A percentile compares a stretch with the other conserved stretches of the same genome.
These are phyloP conservation scores for Drosophila falleni DNA, from an alignment of 2,888 invertebrate genomes.

Conservation along the genomic window DNA sequence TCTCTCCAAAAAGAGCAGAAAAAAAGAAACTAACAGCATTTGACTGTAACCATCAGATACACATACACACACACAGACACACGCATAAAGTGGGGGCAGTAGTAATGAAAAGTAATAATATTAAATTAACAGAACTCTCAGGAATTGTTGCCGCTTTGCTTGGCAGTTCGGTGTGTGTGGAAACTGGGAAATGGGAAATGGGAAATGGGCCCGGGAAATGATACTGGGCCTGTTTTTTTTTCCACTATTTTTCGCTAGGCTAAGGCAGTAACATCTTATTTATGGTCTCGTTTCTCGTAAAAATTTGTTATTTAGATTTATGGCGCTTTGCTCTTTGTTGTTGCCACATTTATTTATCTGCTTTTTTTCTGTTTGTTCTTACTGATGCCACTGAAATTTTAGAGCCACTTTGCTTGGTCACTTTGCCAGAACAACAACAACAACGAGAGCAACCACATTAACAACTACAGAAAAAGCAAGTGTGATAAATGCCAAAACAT, in stretches of 20 bases:
- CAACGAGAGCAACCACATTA: conserved; percentile 19
- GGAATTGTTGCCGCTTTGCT: conserved; percentile 61
- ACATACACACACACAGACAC: background rate
- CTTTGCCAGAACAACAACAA: conserved; percentile 50
- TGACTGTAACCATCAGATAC: conserved; percentile 40
- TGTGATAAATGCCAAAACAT: conserved; percentile 72
- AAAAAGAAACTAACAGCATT: conserved; percentile 64
- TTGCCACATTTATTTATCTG: conserved; percentile 77
- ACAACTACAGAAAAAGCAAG: conserved; percentile 43
- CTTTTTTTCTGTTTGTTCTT: conserved; percentile 36
- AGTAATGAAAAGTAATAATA: conserved; percentile 83
- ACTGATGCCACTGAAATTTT: conserved; percentile 70
- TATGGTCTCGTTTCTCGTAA: conserved; percentile 79
- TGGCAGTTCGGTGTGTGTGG: conserved; percentile 13
- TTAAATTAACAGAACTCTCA: conserved; percentile 80
- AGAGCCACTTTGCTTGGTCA: conserved; percentile 77
- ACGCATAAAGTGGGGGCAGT: conserved; percentile 24
- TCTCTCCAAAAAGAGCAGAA: conserved; percentile 24
- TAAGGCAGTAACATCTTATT: conserved; percentile 72
- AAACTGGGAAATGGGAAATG: conserved; percentile 6
- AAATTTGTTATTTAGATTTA: conserved; percentile 79
- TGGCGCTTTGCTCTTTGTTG: conserved; percentile 77
- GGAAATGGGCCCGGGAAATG: conserved; percentile 41
- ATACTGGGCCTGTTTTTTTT: conserved; percentile 27
- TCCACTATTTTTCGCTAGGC: conserved; percentile 64